Base-by-base conservation (phyloP, 2,797 vertebrate species). In the Gallinago solitaria region DNA sequence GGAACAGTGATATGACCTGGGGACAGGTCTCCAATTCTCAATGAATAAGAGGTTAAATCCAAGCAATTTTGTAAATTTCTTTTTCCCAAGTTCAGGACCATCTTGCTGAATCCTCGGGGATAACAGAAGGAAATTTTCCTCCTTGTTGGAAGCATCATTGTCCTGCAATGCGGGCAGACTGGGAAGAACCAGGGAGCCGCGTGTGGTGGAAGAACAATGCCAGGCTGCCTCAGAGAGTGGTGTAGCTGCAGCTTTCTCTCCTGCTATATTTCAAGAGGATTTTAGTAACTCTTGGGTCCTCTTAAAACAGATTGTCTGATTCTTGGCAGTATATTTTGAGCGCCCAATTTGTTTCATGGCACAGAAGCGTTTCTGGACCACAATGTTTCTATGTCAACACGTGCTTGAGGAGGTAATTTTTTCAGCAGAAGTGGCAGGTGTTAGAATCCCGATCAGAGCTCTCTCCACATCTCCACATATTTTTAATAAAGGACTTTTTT, bases 331-430 rank as follows among this genome's bases (percentile, higher is more conserved):
- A 41, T 90, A 94, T 95, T 97, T 59, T 67, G 80, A 91, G 89
- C 8, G 8, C 87, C 93, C 80, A 74, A 87, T 96, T 95, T 96
- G 87, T 95, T 96, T 88, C 74, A 35, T 93, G 89, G 89, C 93
- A 86, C 90, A 83, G 91, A 91, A 90, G 80, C 77, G 11, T 95
- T 95, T 94, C 85, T 76, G 91, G 85, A 84, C 94, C 91, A 90
- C 88, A 79, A 89, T 93, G 94, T 96, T 96, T 96, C 89, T 96
- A 91, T 95, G 91, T 97, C 95, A 97, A 96, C 93, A 94, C 1
- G 0, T 74, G 85, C 96, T 94, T 91, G 67, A 95, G 94, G 16
- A 95, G 77, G 93, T 37, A 18, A 83, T 96, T 89, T 73, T 81
- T 91, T 37, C 87, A 83, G 54, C 69, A 84, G 87, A 93, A 94